Evolutionary conservation across 2,888 invertebrate species (phyloP).

Genomic region (Polia nebulosa): DNA sequence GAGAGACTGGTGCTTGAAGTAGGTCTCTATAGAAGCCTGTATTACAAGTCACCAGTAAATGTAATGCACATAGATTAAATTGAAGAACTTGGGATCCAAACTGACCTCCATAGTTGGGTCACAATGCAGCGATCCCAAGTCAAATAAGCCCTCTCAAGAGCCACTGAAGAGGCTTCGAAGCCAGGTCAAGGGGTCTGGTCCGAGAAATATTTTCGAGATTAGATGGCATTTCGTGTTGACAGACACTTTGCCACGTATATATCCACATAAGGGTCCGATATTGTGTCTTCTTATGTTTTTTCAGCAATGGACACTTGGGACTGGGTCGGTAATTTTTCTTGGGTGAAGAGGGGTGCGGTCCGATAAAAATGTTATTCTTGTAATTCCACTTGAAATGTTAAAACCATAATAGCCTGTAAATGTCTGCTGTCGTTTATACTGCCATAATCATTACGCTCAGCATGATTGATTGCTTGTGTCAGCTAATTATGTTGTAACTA

Average conservation of each 20-base stretch:
- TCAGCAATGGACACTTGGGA: constrained; percentile 22
- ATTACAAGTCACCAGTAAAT: too few species aligned
- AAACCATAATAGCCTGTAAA: neutral
- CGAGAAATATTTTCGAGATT: constrained; percentile 65
- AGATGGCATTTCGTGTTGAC: constrained; percentile 66
- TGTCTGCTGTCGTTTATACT: neutral
- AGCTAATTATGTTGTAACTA: constrained; percentile 12
- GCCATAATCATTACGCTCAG: neutral
- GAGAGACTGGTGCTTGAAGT: too few species aligned
- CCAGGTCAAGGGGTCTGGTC: constrained; percentile 69
- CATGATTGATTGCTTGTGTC: constrained; percentile 6
- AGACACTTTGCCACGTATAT: constrained; percentile 63
- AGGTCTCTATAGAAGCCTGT: too few species aligned
- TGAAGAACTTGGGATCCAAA: constrained; percentile 32
- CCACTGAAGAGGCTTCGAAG: constrained; percentile 65
- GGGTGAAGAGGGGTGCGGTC: neutral
- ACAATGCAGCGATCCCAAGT: constrained; percentile 73
- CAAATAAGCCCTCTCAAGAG: constrained; percentile 72
- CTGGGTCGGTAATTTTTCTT: neutral
- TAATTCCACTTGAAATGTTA: neutral
- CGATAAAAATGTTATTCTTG: constrained; percentile 6
- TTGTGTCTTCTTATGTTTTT: constrained; percentile 47
- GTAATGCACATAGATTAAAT: constrained; percentile 58
- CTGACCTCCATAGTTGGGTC: constrained; percentile 51
- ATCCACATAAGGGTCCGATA: constrained; percentile 33